phyloP scores from a whole-genome alignment of 2,797 vertebrate genomes.

The Falco naumanni region DNA sequence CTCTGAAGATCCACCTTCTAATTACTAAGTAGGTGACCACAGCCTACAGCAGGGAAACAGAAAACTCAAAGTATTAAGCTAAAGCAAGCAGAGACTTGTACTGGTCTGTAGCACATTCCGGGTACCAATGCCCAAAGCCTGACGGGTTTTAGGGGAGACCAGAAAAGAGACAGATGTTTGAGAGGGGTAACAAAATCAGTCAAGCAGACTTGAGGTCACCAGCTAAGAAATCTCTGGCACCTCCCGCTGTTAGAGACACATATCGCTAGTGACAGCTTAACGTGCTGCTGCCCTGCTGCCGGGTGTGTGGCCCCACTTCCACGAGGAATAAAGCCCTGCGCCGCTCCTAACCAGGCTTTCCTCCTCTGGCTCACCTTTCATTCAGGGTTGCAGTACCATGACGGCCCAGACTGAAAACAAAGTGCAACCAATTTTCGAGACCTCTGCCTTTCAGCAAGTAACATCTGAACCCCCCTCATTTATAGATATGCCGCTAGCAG shows the following conservation, averaged over 20 bases:
- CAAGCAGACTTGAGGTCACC: background rate
- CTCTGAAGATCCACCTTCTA: background rate
- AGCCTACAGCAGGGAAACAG: background rate
- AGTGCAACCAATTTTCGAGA: background rate
- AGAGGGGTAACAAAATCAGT: background rate
- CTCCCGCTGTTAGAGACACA: background rate
- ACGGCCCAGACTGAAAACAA: background rate
- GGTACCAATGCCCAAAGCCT: background rate
- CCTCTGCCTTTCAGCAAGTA: background rate
- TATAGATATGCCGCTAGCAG: background rate
- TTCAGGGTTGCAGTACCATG: background rate
- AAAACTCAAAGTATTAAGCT: background rate
- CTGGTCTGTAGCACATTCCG: background rate
- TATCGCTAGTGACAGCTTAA: background rate
- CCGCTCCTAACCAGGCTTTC: background rate
- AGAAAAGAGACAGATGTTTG: background rate
- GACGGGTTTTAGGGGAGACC: background rate
- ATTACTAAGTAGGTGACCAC: background rate
- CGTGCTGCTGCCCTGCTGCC: background rate
- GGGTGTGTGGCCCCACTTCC: background rate
- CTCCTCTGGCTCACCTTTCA: background rate
- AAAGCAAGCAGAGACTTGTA: background rate
- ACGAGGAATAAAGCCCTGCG: background rate
- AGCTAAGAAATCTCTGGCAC: background rate
- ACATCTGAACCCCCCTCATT: background rate